Conservation (phyloP, 1,140 invertebrate genomes). For the Drosophila kohkoa region DNA sequence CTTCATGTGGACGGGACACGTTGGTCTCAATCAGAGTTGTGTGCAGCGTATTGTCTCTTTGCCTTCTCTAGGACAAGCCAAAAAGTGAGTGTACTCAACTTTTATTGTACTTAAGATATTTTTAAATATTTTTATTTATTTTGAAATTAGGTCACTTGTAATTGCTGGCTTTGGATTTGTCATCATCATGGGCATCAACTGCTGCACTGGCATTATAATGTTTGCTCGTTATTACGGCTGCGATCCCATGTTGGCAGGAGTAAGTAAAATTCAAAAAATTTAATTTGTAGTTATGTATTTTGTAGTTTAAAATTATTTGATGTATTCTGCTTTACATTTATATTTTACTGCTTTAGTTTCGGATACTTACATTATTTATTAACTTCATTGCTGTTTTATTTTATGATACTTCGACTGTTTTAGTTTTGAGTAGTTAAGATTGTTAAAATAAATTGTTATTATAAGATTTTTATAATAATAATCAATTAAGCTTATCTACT, state of each 20-base stretch:
- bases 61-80: slow-evolving; percentile 65
- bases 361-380: too few relatives aligned
- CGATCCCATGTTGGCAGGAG: slow-evolving; percentile 89
- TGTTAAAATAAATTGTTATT: too few relatives aligned
- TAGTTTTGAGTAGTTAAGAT: too few relatives aligned
- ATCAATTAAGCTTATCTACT: too few relatives aligned
- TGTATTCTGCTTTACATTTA: neutral
- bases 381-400: too few relatives aligned
- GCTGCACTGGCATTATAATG: slow-evolving; percentile 89
- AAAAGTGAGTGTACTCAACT: slow-evolving; percentile 34
- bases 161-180: slow-evolving; percentile 86
- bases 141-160: slow-evolving; percentile 82
- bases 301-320: neutral
- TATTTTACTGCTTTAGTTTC: neutral
- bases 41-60: slow-evolving; percentile 77
- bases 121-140: neutral
- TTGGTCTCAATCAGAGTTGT: slow-evolving; percentile 77
- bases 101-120: too few relatives aligned
- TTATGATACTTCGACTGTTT: too few relatives aligned
- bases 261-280: slow-evolving; percentile 59
- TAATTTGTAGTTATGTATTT: neutral
- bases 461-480: too few relatives aligned
- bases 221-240: slow-evolving; percentile 91
- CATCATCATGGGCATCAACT: slow-evolving; percentile 86
- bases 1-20: slow-evolving; percentile 73